phyloP scores from a whole-genome alignment of 1,140 invertebrate genomes.

The Cephus cinctus region DNA sequence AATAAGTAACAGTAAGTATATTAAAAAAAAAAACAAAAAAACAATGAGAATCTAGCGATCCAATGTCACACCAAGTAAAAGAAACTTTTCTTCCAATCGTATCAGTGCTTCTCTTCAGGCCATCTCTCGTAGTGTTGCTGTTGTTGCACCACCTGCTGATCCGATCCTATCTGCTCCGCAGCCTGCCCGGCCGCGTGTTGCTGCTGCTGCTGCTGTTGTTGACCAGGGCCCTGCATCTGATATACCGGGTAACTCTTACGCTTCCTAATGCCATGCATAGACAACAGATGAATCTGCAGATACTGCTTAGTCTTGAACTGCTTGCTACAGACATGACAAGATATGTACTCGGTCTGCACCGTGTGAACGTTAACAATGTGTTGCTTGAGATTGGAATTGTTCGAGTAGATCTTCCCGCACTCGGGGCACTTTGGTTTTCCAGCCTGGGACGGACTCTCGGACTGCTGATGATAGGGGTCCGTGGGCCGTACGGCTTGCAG shows the following conservation, averaged over 20 bases:
- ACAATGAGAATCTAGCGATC: not conserved
- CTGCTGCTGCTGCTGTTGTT: slow-evolving; percentile 32
- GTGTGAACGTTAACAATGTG: slow-evolving; percentile 74
- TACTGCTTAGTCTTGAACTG: slow-evolving; percentile 72
- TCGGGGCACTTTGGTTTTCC: slow-evolving; percentile 66
- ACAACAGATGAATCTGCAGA: slow-evolving; percentile 68
- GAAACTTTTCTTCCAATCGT: not conserved
- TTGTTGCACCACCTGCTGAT: not conserved
- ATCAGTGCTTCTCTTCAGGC: slow-evolving; percentile 43
- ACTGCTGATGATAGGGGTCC: slow-evolving; percentile 22
- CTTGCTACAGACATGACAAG: slow-evolving; percentile 65
- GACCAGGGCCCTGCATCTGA: slow-evolving; percentile 40
- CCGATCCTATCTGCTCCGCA: slow-evolving; percentile 1
- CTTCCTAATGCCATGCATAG: slow-evolving; percentile 68
- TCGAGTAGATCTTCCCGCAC: slow-evolving; percentile 68
- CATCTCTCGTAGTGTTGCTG: slow-evolving; percentile 35
- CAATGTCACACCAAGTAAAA: not conserved
- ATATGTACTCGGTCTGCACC: slow-evolving; percentile 63
- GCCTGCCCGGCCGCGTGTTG: slow-evolving; percentile 1
- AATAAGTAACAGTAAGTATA: not conserved
- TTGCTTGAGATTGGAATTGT: slow-evolving; percentile 69
- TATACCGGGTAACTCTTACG: slow-evolving; percentile 57
- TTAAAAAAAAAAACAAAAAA: not conserved
- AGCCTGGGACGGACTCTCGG: slow-evolving; percentile 24
- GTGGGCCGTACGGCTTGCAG: slow-evolving; percentile 21